Conservation (phyloP, 2,797 vertebrate genomes). For the Denticeps clupeoides region DNA sequence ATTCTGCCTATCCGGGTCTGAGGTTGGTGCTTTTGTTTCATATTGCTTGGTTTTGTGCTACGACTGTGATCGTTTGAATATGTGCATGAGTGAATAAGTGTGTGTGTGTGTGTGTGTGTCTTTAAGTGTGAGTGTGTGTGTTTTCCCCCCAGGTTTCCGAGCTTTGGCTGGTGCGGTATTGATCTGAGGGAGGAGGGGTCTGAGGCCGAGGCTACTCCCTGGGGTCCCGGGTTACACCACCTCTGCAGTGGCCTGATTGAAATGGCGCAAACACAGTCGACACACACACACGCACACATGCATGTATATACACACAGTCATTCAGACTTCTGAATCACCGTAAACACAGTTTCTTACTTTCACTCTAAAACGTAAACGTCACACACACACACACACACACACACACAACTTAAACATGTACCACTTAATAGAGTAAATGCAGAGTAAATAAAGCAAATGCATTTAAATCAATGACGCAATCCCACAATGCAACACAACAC, state of each 20-base stretch:
- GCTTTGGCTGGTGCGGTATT: slow-evolving; percentile 47
- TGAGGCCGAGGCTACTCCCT: slow-evolving; percentile 39
- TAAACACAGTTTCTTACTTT: background rate
- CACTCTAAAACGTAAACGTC: background rate
- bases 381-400: background rate
- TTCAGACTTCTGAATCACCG: background rate
- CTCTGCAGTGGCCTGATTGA: slow-evolving; percentile 50
- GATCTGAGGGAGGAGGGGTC: slow-evolving; percentile 41
- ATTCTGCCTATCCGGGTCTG: too few species aligned
- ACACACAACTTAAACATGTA: too few species aligned
- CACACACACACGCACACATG: background rate
- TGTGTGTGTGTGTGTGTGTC: slow-evolving; percentile 6
- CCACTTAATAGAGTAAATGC: too few species aligned
- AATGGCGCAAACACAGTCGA: slow-evolving; percentile 33
- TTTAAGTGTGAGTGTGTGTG: slow-evolving; percentile 19
- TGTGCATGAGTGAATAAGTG: background rate
- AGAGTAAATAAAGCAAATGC: too few species aligned
- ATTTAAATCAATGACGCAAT: background rate
- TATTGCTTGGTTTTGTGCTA: background rate
- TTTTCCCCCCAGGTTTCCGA: slow-evolving; percentile 40
- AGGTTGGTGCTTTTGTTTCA: slow-evolving; percentile 2
- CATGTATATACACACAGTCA: background rate
- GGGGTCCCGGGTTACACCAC: slow-evolving; percentile 38
- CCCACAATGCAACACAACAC: too few species aligned
- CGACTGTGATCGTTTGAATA: background rate